A percentile compares a stretch with the other conserved stretches of the same genome.
These are phyloP conservation scores for Rhynchomys soricoides DNA, from an alignment of 2,113 vertebrate species.

Conservation along the genomic window DNA sequence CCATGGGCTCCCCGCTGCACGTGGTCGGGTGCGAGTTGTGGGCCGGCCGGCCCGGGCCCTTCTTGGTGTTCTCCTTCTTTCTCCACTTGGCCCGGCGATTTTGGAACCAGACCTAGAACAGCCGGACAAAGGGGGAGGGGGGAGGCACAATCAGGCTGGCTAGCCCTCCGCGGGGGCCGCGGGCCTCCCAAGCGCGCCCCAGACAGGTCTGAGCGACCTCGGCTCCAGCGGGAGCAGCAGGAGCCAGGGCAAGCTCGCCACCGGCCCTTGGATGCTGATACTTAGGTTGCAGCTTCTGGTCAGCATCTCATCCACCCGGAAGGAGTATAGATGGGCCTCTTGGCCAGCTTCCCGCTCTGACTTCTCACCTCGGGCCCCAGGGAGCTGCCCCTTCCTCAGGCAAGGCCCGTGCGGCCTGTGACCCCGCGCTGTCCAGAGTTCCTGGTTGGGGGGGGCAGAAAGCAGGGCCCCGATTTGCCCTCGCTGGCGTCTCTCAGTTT, in stretches of 20 bases:
- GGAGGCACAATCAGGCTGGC: slow-evolving; percentile 79
- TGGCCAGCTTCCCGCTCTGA: slow-evolving; percentile 31
- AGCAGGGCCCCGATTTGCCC: slow-evolving; percentile 30
- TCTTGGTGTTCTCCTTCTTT: slow-evolving; percentile 99
- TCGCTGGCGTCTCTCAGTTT: slow-evolving; percentile 28
- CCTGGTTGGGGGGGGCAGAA: not conserved
- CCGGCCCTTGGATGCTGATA: not conserved
- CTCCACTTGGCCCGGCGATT: slow-evolving; percentile 99
- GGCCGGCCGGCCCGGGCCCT: slow-evolving; percentile 96
- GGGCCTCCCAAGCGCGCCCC: not conserved
- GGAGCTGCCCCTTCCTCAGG: slow-evolving; percentile 39
- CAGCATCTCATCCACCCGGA: slow-evolving; percentile 24
- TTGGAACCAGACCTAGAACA: slow-evolving; percentile 98
- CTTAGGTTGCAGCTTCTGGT: not conserved
- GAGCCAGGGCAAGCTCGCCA: not conserved
- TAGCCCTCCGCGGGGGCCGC: slow-evolving; percentile 53
- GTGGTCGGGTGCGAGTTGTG: slow-evolving; percentile 99
- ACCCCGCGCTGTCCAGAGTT: not conserved
- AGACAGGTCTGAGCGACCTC: not conserved
- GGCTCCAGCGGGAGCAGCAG: not conserved
- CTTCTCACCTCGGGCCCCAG: slow-evolving; percentile 57
- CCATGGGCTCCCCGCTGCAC: slow-evolving; percentile 99
- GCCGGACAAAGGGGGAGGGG: slow-evolving; percentile 82
- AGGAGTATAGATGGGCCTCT: slow-evolving; percentile 26
- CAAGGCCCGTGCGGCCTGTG: slow-evolving; percentile 2